phyloP scores from a whole-genome alignment of 1,140 invertebrate species.

The Dysdera silvatica region DNA sequence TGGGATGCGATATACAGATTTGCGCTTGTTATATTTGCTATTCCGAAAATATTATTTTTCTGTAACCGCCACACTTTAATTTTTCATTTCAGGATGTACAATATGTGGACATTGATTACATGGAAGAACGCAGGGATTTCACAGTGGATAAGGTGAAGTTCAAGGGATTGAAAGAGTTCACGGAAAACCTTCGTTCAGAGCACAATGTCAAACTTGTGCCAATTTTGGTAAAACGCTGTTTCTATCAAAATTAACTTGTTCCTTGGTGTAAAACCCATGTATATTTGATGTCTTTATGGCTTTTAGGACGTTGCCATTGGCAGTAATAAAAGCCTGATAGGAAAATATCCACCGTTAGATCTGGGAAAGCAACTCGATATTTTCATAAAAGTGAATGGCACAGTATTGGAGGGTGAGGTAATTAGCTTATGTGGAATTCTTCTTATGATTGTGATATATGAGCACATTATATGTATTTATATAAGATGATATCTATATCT shows the following conservation, averaged over 20 bases:
- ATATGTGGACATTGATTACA: slow-evolving; percentile 89
- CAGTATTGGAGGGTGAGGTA: slow-evolving; percentile 20
- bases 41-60: neutral
- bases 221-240: no score
- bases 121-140: slow-evolving; percentile 78
- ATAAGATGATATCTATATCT: no score
- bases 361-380: slow-evolving; percentile 23
- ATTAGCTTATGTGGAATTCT: no score
- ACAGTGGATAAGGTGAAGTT: slow-evolving; percentile 57
- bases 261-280: neutral
- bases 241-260: neutral
- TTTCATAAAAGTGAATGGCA: slow-evolving; percentile 23
- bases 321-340: slow-evolving; percentile 22
- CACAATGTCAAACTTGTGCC: no score
- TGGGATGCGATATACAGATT: no score
- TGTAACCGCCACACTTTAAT: no score
- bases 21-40: neutral
- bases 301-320: slow-evolving; percentile 28
- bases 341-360: slow-evolving; percentile 30
- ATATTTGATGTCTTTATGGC: neutral
- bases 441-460: no score
- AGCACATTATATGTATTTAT: no score
- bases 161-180: neutral
- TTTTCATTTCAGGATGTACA: slow-evolving; percentile 51
- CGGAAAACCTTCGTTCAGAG: no score